These are phyloP conservation scores for Ephialtes manifestator DNA, from an alignment of 2,888 invertebrate genomes.

Conservation along the genomic window DNA sequence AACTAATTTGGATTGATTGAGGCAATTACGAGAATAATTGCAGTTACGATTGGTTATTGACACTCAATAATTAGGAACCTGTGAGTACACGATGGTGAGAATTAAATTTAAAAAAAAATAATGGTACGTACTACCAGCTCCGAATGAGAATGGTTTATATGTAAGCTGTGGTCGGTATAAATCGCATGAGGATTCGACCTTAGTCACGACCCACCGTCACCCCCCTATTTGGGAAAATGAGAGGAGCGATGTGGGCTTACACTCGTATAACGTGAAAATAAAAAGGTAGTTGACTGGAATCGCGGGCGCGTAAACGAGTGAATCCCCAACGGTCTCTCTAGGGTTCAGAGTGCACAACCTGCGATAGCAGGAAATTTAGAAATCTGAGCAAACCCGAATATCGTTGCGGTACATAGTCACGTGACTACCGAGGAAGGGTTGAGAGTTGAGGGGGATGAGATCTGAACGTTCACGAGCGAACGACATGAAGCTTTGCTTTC, in stretches of 20 bases:
- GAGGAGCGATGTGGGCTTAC: conserved; percentile 53
- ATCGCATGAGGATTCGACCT: conserved; percentile 25
- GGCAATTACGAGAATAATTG: no score
- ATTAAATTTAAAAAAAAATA: no score
- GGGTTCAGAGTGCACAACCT: conserved; percentile 16
- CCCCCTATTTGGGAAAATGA: background rate
- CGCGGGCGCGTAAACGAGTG: conserved; percentile 42
- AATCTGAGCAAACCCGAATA: conserved; percentile 40
- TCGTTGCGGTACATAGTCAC: conserved; percentile 12
- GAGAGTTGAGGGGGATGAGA: background rate
- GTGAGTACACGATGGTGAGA: no score
- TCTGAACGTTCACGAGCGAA: background rate
- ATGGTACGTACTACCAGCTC: background rate
- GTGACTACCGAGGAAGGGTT: background rate
- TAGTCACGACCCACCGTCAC: conserved; percentile 11
- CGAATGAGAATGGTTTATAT: background rate
- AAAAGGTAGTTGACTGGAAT: conserved; percentile 66
- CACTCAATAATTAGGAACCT: no score
- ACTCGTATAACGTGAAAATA: conserved; percentile 70
- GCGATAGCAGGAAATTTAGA: conserved; percentile 67
- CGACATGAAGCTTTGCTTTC: background rate
- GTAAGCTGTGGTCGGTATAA: background rate
- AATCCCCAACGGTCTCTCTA: background rate
- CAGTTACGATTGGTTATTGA: no score
- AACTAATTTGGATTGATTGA: no score